These are phyloP conservation scores for Aviceda subcristata DNA, from an alignment of 2,113 vertebrate species.

Conservation along the genomic window DNA sequence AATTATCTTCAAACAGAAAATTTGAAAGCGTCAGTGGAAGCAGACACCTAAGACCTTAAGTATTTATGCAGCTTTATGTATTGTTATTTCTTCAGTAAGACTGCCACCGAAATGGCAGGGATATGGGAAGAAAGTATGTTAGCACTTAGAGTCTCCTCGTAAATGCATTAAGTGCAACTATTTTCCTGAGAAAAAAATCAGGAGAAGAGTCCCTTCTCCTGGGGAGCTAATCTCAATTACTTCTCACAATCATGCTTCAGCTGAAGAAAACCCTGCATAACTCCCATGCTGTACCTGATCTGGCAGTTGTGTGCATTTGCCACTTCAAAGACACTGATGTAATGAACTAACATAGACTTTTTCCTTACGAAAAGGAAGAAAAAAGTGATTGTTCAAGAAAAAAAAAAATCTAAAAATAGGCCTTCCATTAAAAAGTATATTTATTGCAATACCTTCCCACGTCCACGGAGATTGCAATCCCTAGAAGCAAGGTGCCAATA, in stretches of 20 bases:
- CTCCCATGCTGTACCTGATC: background rate
- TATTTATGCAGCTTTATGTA: constrained; percentile 5
- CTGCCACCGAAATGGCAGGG: background rate
- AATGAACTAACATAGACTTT: background rate
- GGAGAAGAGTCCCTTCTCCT: background rate
- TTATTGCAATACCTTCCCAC: background rate
- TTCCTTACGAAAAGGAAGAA: background rate
- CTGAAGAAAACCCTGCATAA: background rate
- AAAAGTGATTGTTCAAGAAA: background rate
- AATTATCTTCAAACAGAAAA: constrained; percentile 3
- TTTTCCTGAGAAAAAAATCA: background rate
- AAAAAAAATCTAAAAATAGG: background rate
- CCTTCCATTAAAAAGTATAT: background rate
- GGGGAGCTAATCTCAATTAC: background rate
- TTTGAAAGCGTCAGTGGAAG: background rate
- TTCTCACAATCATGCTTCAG: background rate
- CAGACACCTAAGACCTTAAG: background rate
- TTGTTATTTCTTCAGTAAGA: constrained; percentile 10
- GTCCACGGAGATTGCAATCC: background rate
- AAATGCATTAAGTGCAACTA: background rate
- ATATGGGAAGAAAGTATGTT: background rate
- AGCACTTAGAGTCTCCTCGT: background rate
- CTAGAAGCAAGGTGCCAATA: background rate
- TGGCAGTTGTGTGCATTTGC: background rate
- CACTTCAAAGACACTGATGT: background rate